phyloP scores from a whole-genome alignment of 1,140 invertebrate genomes.

The Oedothorax gibbosus region DNA sequence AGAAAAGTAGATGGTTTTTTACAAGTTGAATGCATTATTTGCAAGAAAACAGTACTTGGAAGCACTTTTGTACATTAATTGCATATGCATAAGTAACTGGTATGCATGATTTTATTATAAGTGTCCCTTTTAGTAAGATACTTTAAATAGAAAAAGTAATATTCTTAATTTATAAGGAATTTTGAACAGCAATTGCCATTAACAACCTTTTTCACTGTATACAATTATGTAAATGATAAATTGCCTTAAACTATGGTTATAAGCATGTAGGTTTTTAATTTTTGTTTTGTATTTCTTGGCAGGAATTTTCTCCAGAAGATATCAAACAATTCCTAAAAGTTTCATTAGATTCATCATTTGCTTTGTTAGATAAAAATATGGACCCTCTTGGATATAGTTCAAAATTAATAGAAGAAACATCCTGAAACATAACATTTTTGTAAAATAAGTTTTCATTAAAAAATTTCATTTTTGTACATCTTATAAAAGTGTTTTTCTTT shows the following conservation, averaged over 20 bases:
- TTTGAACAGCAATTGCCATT: too few relatives aligned
- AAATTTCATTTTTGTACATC: not conserved
- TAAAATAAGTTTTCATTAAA: not conserved
- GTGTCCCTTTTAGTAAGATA: not conserved
- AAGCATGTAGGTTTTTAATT: not conserved
- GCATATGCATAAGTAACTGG: not conserved
- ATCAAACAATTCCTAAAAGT: constrained; percentile 81
- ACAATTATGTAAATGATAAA: constrained; percentile 1
- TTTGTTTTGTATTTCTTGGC: constrained; percentile 44
- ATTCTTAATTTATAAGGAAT: not conserved
- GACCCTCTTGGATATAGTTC: constrained; percentile 69
- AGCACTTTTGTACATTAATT: not conserved
- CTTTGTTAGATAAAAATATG: constrained; percentile 77
- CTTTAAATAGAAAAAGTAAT: too few relatives aligned
- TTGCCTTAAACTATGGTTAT: not conserved
- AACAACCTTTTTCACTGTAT: not conserved
- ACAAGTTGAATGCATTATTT: too few relatives aligned
- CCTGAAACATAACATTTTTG: not conserved
- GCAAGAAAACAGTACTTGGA: too few relatives aligned
- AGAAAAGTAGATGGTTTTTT: too few relatives aligned
- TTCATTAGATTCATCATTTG: constrained; percentile 81
- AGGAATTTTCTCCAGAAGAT: constrained; percentile 82
- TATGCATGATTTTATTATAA: not conserved
- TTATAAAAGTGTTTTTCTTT: not conserved
- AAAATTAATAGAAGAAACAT: not conserved